phyloP scores from a whole-genome alignment of 1,140 invertebrate species.

The Uloborus diversus region DNA sequence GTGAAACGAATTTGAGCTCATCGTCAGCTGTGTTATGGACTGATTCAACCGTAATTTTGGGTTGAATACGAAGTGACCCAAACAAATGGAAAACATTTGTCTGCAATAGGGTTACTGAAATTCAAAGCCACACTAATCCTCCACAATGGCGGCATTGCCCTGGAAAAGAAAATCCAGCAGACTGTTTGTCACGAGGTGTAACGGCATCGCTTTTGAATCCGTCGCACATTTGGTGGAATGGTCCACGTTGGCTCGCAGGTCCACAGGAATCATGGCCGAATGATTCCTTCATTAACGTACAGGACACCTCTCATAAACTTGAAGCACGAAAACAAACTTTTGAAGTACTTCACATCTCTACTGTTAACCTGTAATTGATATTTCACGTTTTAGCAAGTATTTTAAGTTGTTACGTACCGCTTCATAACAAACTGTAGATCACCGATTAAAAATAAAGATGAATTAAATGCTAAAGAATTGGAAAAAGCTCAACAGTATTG shows the following conservation, averaged over 20 bases:
- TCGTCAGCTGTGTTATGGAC: slow-evolving; percentile 4
- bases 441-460: background rate
- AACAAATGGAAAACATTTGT: slow-evolving; percentile 47
- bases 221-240: slow-evolving; percentile 7
- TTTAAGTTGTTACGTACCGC: slow-evolving; percentile 1
- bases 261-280: slow-evolving; percentile 14
- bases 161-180: slow-evolving; percentile 27
- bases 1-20: background rate
- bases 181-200: slow-evolving; percentile 11
- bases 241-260: background rate
- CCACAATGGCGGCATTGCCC: slow-evolving; percentile 24
- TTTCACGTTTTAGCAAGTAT: slow-evolving; percentile 1
- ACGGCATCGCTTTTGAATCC: background rate
- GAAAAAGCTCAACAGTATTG: background rate
- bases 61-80: slow-evolving; percentile 15
- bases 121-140: slow-evolving; percentile 4
- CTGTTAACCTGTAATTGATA: slow-evolving; percentile 8
- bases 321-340: background rate
- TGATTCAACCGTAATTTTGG: slow-evolving; percentile 23
- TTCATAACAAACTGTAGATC: background rate
- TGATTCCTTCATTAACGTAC: background rate
- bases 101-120: slow-evolving; percentile 39
- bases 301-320: background rate
- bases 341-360: background rate
- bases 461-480: background rate